Base-by-base conservation (phyloP, 2,888 invertebrate species). In the Cybosia mesomella region DNA sequence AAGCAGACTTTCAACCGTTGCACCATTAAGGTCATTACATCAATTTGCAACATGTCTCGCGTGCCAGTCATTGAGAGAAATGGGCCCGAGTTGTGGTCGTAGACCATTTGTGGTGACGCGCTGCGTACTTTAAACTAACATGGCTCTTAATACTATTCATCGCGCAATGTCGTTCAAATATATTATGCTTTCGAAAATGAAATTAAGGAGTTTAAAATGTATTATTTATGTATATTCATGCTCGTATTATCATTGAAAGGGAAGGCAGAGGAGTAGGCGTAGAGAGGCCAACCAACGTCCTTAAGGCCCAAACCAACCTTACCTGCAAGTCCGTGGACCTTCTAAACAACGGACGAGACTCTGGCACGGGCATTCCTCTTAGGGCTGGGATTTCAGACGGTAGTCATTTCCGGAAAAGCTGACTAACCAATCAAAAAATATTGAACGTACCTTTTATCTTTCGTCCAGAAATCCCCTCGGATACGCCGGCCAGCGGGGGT, bases 1-100 rank as follows among this genome's bases (percentile, higher is more conserved):
- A 67, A 67, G 67, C 53, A 49, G 63, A 63, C 63, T 67, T 67
- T 67, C 67, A 67, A 49, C 58, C 39, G 39, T 21, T 67, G 58
- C 53, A 54, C 67, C 58, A 67, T 67, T 67, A 67, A 63, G 67
- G 67, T 58, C 58, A 67, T 62, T 63, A 54, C 39, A 32, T 15
- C 61, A 15, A 67, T 67, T 67, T 58, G 21, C 54, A 28, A 15
- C 57, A 22, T 49, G 55, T 11, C 24, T 67, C 49, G 66, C 60
- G 67, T 53, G 67, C 49, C 21, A 62, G 58, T 63, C 67, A 63
- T 67, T 63, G 62, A 63, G 63, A 43, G 58, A 62, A 67, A 67
- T 67, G 57, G 49, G 24, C 28, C 32, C 62, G 57, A n/a, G 49
- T 62, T 67, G 62, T 53, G 67, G 58, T 54, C 21, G 11, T 54